A percentile compares a stretch with the other conserved stretches of the same genome.
These are phyloP conservation scores for Hydractinia symbiolongicarpus DNA, from an alignment of 30 jellyfish, hydroid and myxozoan genomes.

Conservation along the genomic window DNA sequence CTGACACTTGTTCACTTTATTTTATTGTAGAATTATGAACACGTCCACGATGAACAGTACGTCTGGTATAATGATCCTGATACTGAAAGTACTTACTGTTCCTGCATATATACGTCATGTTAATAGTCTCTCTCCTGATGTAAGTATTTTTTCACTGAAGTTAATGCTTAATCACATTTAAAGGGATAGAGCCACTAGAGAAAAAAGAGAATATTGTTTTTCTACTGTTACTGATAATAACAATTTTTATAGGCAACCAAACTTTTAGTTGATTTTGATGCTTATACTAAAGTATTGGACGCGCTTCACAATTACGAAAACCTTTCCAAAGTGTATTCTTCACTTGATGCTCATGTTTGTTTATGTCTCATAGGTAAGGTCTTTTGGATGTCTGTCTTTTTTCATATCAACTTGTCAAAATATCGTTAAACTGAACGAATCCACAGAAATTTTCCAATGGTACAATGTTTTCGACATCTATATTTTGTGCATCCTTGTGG, in stretches of 20 bases:
- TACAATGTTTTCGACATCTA: too few relatives aligned
- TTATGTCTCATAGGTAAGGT: conserved; percentile 54
- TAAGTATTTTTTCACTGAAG: background rate
- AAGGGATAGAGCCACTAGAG: too few relatives aligned
- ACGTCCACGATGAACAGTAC: background rate
- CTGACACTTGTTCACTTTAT: background rate
- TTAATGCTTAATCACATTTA: background rate
- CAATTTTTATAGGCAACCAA: conserved; percentile 33
- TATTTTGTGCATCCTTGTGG: too few relatives aligned
- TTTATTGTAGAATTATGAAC: conserved; percentile 5
- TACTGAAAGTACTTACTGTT: conserved; percentile 34
- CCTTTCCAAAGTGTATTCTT: conserved; percentile 44
- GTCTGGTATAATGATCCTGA: background rate
- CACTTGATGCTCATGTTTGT: conserved; percentile 55
- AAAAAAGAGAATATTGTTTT: too few relatives aligned
- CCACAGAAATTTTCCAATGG: too few relatives aligned
- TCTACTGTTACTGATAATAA: too few relatives aligned
- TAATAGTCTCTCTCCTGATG: conserved; percentile 51
- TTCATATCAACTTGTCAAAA: too few relatives aligned
- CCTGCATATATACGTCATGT: conserved; percentile 58
- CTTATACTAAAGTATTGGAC: conserved; percentile 23
- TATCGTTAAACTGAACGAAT: too few relatives aligned
- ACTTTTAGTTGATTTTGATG: conserved; percentile 25
- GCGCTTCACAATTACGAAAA: conserved; percentile 38
- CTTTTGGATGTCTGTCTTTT: too few relatives aligned